Conservation (phyloP, 2,888 invertebrate species). For the Torymus auratus region DNA sequence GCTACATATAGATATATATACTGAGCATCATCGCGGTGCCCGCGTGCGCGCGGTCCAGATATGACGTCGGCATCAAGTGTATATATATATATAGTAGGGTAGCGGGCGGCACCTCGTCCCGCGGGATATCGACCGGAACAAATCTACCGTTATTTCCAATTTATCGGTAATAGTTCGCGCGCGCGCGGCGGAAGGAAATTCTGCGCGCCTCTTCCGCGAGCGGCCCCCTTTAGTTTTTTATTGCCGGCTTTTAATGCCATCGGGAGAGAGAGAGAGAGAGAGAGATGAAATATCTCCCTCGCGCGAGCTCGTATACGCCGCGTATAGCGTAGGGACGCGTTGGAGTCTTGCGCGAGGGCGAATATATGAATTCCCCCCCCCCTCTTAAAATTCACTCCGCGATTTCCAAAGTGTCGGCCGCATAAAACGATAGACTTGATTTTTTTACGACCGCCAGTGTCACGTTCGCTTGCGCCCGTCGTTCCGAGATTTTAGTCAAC, state of each 20-base stretch:
- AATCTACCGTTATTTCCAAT: slow-evolving; percentile 52
- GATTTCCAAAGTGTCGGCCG: not conserved
- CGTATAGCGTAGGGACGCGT: no score
- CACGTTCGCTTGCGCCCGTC: not conserved
- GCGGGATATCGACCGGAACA: slow-evolving; percentile 43
- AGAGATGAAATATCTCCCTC: no score
- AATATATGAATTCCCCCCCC: not conserved
- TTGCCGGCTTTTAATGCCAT: no score
- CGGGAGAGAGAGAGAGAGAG: no score
- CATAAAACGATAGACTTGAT: slow-evolving; percentile 10
- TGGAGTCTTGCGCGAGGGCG: not conserved
- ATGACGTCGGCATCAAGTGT: no score
- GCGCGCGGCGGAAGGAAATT: slow-evolving; percentile 24
- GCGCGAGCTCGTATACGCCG: no score
- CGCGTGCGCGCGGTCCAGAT: no score
- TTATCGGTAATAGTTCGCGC: slow-evolving; percentile 39
- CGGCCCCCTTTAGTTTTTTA: not conserved
- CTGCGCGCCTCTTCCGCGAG: not conserved
- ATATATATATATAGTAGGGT: no score
- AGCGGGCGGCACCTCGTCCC: slow-evolving; percentile 15
- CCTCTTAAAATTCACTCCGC: slow-evolving; percentile 9
- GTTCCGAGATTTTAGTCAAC: no score
- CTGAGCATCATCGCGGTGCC: no score
- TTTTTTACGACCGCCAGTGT: not conserved
- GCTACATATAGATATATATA: no score